Conservation (phyloP, 2,113 vertebrate genomes). For the Mus musculus region DNA sequence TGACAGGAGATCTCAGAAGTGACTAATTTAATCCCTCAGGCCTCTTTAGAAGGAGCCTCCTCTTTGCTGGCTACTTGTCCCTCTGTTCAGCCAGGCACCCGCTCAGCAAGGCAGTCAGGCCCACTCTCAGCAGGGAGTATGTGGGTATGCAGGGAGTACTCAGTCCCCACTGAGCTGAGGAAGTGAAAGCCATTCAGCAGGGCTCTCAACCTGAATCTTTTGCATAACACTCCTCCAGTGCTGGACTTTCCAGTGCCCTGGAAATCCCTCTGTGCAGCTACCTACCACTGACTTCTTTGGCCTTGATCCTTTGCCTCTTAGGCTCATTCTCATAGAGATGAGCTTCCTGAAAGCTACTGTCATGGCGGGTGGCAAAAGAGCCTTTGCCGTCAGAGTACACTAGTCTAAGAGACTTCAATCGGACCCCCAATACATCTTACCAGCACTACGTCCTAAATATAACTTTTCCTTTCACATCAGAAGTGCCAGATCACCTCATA, state of each 20-base stretch:
- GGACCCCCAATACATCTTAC: not conserved
- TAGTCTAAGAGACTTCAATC: not conserved
- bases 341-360: not conserved
- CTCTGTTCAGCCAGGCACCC: conserved; percentile 11
- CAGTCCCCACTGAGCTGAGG: not conserved
- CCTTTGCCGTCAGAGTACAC: not conserved
- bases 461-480: not conserved
- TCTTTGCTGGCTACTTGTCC: not conserved
- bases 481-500: not conserved
- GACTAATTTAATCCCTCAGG: conserved; percentile 63
- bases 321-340: not conserved
- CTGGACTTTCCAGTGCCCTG: not conserved
- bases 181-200: conserved; percentile 18
- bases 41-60: conserved; percentile 56
- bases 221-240: not conserved
- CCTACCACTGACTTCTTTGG: not conserved
- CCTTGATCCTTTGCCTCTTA: not conserved
- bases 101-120: not conserved
- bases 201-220: not conserved
- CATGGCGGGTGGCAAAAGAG: not conserved
- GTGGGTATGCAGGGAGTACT: not conserved
- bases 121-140: not conserved
- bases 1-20: conserved; percentile 49
- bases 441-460: not conserved
- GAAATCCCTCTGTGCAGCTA: not conserved